These are phyloP conservation scores for Ormyrus rosae DNA, from an alignment of 2,888 invertebrate species.

Conservation along the genomic window DNA sequence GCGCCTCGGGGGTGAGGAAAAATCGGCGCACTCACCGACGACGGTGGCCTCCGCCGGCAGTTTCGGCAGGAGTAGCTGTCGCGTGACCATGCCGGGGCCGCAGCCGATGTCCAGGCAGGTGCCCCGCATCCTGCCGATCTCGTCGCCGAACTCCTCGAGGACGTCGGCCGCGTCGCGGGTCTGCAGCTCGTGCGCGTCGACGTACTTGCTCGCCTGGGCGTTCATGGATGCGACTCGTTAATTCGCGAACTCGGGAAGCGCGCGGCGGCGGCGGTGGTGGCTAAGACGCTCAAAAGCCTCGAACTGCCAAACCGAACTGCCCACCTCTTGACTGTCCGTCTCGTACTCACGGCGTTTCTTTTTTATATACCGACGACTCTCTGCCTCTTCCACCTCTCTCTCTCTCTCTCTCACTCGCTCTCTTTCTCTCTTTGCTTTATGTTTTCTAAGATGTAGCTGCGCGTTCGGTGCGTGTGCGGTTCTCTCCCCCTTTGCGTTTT, in stretches of 20 bases:
- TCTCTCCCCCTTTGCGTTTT: background rate
- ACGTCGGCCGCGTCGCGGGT: constrained; percentile 81
- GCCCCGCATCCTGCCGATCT: constrained; percentile 70
- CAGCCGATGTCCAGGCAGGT: constrained; percentile 82
- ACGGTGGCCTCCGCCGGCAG: constrained; percentile 78
- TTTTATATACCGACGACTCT: constrained; percentile 52
- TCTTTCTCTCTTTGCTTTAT: constrained; percentile 48
- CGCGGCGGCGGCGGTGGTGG: background rate
- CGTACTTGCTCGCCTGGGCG: constrained; percentile 76
- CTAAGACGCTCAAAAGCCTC: background rate
- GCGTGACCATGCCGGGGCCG: constrained; percentile 84
- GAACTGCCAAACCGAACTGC: constrained; percentile 33
- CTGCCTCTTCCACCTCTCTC: constrained; percentile 50
- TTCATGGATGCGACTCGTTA: constrained; percentile 63
- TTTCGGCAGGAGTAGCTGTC: constrained; percentile 80
- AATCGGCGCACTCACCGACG: constrained; percentile 64
- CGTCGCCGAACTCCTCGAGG: constrained; percentile 80
- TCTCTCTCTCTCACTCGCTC: constrained; percentile 43
- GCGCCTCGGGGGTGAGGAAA: too few relatives aligned
- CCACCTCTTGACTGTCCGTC: constrained; percentile 46
- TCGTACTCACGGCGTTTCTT: constrained; percentile 36
- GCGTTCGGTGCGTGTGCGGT: background rate
- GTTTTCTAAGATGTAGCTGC: constrained; percentile 17
- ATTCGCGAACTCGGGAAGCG: background rate
- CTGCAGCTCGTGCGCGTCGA: constrained; percentile 83